Conservation (phyloP, 2,113 vertebrate species). For the Perognathus longimembris region DNA sequence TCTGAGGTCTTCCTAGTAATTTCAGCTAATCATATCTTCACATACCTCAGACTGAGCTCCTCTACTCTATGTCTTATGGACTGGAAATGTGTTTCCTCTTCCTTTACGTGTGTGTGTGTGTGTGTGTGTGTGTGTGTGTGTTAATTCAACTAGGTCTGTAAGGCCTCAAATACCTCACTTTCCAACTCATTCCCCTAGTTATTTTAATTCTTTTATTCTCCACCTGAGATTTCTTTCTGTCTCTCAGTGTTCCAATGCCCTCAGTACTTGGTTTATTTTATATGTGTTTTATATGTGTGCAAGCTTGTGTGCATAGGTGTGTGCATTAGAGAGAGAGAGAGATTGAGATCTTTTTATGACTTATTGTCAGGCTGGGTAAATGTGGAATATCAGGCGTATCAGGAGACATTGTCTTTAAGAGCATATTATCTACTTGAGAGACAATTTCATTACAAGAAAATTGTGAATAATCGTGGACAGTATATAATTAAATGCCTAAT, state of each 20-base stretch:
- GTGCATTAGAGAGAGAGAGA: not conserved
- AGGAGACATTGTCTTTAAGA: slow-evolving; percentile 49
- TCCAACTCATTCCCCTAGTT: not conserved
- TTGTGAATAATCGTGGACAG: slow-evolving; percentile 20
- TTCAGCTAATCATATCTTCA: not conserved
- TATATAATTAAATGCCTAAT: slow-evolving; percentile 69
- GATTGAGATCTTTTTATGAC: too few relatives aligned
- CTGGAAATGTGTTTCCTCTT: not conserved
- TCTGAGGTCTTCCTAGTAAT: not conserved
- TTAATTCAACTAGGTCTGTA: not conserved
- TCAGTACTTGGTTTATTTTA: not conserved
- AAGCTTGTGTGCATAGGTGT: too few relatives aligned
- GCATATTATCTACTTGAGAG: slow-evolving; percentile 57
- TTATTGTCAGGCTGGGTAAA: not conserved
- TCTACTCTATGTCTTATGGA: not conserved
- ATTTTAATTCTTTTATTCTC: slow-evolving; percentile 24
- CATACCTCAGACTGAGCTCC: not conserved
- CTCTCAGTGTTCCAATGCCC: not conserved
- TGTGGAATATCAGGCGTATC: not conserved
- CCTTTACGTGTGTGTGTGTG: too few relatives aligned
- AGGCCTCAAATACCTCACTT: not conserved
- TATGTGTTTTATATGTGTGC: not conserved
- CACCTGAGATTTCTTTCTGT: not conserved
- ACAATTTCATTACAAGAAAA: slow-evolving; percentile 47
- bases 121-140: not conserved